Evolutionary conservation across 2,888 invertebrate species (phyloP).

Genomic region (Hylaea fasciaria): DNA sequence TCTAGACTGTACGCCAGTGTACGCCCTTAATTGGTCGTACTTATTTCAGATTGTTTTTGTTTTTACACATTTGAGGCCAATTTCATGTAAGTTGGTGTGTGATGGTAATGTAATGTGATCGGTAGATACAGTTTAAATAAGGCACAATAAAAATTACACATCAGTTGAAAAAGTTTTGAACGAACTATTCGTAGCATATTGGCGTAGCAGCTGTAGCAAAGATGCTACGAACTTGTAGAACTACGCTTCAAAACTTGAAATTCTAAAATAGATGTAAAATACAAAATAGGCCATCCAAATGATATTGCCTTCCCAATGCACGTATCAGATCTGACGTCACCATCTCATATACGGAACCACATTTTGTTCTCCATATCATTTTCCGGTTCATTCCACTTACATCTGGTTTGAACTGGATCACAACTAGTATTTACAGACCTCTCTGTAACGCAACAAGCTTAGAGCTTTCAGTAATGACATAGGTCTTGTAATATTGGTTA

Average conservation of each 20-base stretch:
- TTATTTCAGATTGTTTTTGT: too few species aligned
- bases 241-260: too few species aligned
- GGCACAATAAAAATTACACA: too few species aligned
- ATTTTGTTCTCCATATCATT: conserved; percentile 73
- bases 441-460: conserved; percentile 37
- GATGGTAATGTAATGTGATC: too few species aligned
- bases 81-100: too few species aligned
- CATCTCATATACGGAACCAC: conserved; percentile 74
- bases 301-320: conserved; percentile 48
- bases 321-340: conserved; percentile 74
- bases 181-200: neutral
- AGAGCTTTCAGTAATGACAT: conserved; percentile 39
- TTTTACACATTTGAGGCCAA: too few species aligned
- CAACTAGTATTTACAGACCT: conserved; percentile 56
- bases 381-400: conserved; percentile 71
- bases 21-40: too few species aligned
- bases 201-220: neutral
- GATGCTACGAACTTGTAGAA: too few species aligned
- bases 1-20: too few species aligned
- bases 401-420: conserved; percentile 60
- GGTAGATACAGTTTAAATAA: too few species aligned
- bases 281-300: conserved; percentile 43
- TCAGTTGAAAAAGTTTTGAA: neutral
- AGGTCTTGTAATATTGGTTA: conserved; percentile 48
- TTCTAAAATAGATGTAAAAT: too few species aligned